Conservation (phyloP, 2,888 invertebrate species). For the Lasius fuliginosus region DNA sequence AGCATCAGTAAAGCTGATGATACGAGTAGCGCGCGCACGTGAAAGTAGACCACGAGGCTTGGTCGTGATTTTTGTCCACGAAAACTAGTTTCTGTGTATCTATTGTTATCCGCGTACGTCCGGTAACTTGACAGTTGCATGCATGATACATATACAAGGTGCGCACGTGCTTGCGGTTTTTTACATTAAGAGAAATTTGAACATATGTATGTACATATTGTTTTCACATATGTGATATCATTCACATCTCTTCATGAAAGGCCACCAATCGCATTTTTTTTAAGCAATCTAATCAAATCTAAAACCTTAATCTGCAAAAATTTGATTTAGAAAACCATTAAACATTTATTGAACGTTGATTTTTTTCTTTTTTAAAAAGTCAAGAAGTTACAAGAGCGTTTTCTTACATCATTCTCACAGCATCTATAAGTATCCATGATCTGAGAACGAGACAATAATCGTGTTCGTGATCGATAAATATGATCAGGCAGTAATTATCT, state of each 20-base stretch:
- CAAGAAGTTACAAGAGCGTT: background rate
- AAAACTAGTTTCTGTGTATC: constrained; percentile 71
- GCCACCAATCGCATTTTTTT: background rate
- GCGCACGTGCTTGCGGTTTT: constrained; percentile 20
- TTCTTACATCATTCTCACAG: background rate
- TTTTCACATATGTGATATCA: background rate
- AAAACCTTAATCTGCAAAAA: background rate
- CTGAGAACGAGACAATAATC: background rate
- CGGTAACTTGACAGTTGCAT: constrained; percentile 32
- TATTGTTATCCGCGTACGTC: constrained; percentile 65
- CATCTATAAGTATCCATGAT: background rate
- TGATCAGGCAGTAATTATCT: constrained; percentile 57
- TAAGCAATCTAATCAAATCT: background rate
- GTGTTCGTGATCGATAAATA: background rate
- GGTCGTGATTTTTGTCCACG: constrained; percentile 62
- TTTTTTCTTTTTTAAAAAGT: background rate
- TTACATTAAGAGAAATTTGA: constrained; percentile 24
- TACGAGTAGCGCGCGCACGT: constrained; percentile 63
- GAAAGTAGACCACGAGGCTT: constrained; percentile 73
- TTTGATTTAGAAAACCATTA: background rate
- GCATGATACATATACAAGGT: background rate
- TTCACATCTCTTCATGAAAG: constrained; percentile 7
- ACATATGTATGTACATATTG: background rate
- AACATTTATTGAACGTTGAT: background rate
- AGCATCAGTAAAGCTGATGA: constrained; percentile 63